A percentile compares a stretch with the other conserved stretches of the same genome.
These are phyloP conservation scores for Coptotermes formosanus DNA, from an alignment of 1,140 invertebrate genomes.

Conservation along the genomic window DNA sequence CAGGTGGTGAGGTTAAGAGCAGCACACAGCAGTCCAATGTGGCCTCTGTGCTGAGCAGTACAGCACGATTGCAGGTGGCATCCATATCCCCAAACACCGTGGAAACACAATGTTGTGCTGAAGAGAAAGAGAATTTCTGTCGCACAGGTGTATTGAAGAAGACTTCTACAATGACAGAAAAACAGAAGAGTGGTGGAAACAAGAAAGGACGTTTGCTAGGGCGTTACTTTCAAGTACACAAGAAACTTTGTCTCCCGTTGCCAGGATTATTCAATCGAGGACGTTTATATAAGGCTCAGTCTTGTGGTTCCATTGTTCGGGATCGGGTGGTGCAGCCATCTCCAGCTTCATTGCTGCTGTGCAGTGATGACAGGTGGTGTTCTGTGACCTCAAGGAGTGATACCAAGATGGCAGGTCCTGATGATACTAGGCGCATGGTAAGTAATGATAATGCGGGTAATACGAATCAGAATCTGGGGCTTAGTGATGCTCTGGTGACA, in stretches of 20 bases:
- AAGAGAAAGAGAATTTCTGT: constrained; percentile 32
- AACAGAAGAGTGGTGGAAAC: constrained; percentile 38
- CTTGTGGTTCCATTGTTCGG: constrained; percentile 56
- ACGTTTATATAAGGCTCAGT: constrained; percentile 58
- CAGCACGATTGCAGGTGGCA: not conserved
- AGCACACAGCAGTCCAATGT: not conserved
- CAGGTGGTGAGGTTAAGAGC: not conserved
- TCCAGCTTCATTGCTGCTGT: constrained; percentile 46
- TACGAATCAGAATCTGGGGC: constrained; percentile 53
- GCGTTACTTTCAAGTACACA: constrained; percentile 64
- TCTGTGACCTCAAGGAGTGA: constrained; percentile 32
- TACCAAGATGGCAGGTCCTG: not conserved
- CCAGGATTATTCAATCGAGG: constrained; percentile 55
- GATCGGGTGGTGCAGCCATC: constrained; percentile 50
- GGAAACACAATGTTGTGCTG: constrained; percentile 19
- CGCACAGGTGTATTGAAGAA: not conserved
- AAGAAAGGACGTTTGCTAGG: constrained; percentile 60
- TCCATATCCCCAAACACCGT: not conserved
- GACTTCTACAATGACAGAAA: constrained; percentile 10
- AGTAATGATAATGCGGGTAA: constrained; percentile 49
- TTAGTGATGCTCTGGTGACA: constrained; percentile 15
- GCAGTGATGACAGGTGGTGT: constrained; percentile 48
- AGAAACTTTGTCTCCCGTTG: constrained; percentile 56
- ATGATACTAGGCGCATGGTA: constrained; percentile 46
- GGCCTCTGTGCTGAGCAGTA: no score